Conservation (phyloP, 2,888 invertebrate species). For the Rhogogaster chlorosoma region DNA sequence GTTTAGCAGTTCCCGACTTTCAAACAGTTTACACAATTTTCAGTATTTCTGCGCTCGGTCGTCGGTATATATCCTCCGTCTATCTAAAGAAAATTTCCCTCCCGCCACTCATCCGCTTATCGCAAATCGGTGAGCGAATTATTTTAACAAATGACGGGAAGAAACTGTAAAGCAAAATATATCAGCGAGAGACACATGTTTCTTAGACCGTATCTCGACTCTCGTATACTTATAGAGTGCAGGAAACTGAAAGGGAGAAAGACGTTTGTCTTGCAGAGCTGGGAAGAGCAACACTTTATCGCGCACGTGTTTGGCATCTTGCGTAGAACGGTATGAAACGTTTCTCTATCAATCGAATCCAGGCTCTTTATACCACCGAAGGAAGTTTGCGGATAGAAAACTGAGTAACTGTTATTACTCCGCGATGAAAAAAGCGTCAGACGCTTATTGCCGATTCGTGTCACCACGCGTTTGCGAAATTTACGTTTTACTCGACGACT, state of each 20-base stretch:
- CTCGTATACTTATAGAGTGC: background rate
- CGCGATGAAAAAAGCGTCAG: no score
- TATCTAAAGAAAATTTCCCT: background rate
- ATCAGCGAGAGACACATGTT: background rate
- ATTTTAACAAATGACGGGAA: background rate
- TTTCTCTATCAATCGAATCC: background rate
- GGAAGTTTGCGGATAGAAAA: no score
- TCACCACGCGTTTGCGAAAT: no score
- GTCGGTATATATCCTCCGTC: background rate
- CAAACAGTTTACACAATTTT: background rate
- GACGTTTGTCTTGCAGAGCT: background rate
- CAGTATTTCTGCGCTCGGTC: background rate
- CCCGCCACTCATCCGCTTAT: background rate
- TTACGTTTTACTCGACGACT: no score
- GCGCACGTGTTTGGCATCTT: conserved; percentile 15
- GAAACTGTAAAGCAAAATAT: background rate
- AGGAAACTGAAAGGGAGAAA: background rate
- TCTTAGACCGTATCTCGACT: background rate
- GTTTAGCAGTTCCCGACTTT: background rate
- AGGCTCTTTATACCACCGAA: background rate
- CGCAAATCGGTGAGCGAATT: background rate
- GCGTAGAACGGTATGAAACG: background rate
- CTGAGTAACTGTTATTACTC: no score
- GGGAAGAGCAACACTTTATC: background rate
- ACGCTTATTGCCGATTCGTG: no score